Percentiles rank a stretch among this genome's conserved stretches.
Evolutionary conservation across 2,113 vertebrate species (phyloP).

Genomic region (Mastomys coucha): DNA sequence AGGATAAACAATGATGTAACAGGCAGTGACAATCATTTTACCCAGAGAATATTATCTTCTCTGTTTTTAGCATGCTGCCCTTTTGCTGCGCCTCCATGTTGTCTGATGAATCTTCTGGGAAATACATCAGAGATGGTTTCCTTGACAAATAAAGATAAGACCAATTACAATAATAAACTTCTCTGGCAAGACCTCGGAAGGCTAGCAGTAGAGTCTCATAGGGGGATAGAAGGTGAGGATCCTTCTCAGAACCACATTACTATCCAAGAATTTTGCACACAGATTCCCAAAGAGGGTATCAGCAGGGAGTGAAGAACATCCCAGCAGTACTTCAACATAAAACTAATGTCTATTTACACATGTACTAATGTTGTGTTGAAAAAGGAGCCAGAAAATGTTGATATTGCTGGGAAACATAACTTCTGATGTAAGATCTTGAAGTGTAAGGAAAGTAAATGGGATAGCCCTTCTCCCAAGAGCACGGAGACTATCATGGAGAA

Average conservation of each 20-base stretch:
- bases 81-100: slow-evolving; percentile 59
- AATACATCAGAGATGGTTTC: slow-evolving; percentile 34
- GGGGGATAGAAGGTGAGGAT: slow-evolving; percentile 42
- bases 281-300: slow-evolving; percentile 40
- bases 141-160: slow-evolving; percentile 65
- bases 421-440: background rate
- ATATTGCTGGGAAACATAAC: background rate
- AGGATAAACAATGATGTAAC: background rate
- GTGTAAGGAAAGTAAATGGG: background rate
- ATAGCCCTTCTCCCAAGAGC: no score
- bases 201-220: slow-evolving; percentile 18
- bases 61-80: slow-evolving; percentile 58
- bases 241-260: slow-evolving; percentile 55
- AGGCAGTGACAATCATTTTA: background rate
- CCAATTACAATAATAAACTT: slow-evolving; percentile 69
- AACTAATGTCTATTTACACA: slow-evolving; percentile 35
- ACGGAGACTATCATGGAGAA: background rate
- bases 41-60: slow-evolving; percentile 38
- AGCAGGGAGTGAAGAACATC: slow-evolving; percentile 57
- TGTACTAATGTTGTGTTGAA: background rate
- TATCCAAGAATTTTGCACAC: slow-evolving; percentile 33
- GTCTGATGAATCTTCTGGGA: slow-evolving; percentile 53
- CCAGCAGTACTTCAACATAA: background rate
- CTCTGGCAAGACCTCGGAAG: slow-evolving; percentile 24
- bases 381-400: background rate